phyloP scores from a whole-genome alignment of 2,113 vertebrate genomes.

The Ceratotherium simum region DNA sequence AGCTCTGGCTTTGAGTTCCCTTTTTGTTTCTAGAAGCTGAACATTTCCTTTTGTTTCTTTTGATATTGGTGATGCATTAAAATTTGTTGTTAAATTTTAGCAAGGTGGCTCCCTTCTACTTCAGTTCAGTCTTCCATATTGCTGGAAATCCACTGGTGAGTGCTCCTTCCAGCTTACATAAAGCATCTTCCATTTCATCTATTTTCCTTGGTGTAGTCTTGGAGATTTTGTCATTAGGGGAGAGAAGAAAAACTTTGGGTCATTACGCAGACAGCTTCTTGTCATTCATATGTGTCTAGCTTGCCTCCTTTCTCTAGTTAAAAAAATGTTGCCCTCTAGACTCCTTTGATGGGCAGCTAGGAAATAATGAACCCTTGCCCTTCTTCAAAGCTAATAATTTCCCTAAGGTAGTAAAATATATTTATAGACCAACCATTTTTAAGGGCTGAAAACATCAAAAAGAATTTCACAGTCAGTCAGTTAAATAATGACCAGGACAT shows the following conservation, averaged over 20 bases:
- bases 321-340: conserved; percentile 59
- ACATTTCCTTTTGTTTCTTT: conserved; percentile 9
- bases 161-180: background rate
- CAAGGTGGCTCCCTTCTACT: background rate
- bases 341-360: conserved; percentile 44
- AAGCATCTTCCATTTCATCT: background rate
- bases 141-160: background rate
- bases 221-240: conserved; percentile 25
- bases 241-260: conserved; percentile 30
- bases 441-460: conserved; percentile 74
- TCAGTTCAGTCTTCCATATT: background rate
- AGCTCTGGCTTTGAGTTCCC: background rate
- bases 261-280: conserved; percentile 31
- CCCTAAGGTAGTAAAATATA: conserved; percentile 70
- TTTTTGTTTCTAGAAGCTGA: background rate
- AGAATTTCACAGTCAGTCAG: conserved; percentile 75
- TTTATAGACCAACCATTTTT: conserved; percentile 68
- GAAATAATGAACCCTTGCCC: conserved; percentile 53
- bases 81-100: background rate
- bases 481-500: conserved; percentile 70
- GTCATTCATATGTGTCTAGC: background rate
- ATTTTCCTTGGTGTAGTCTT: conserved; percentile 6
- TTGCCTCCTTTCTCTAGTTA: conserved; percentile 23
- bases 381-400: conserved; percentile 72
- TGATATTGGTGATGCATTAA: background rate